phyloP scores from a whole-genome alignment of 2,888 invertebrate species.

The Brenthis ino region DNA sequence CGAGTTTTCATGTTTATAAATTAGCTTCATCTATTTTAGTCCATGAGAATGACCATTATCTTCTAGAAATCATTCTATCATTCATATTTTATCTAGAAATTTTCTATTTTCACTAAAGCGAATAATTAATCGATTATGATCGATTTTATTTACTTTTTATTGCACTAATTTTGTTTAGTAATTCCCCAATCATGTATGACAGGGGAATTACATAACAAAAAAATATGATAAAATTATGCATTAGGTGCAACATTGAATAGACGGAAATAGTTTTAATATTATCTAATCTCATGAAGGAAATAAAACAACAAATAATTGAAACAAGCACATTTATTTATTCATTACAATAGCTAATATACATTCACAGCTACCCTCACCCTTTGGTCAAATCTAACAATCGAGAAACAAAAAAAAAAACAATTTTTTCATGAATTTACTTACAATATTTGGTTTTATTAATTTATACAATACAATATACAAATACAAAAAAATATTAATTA shows the following conservation, averaged over 20 bases:
- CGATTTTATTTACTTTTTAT: background rate
- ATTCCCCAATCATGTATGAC: background rate
- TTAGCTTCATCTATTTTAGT: too few species aligned
- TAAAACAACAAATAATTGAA: constrained; percentile 47
- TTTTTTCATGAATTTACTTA: constrained; percentile 19
- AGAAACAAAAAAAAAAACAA: constrained; percentile 24
- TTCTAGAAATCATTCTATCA: too few species aligned
- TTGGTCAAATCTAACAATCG: constrained; percentile 50
- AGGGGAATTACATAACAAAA: background rate
- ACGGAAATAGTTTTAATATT: too few species aligned
- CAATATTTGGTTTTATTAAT: constrained; percentile 18
- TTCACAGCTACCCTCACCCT: constrained; percentile 52
- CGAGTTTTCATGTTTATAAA: too few species aligned
- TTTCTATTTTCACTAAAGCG: too few species aligned
- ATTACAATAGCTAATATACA: constrained; percentile 65
- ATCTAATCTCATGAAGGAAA: background rate
- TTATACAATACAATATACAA: constrained; percentile 17
- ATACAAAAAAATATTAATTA: constrained; percentile 4
- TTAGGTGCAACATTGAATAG: too few species aligned
- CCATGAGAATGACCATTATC: too few species aligned
- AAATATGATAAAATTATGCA: too few species aligned
- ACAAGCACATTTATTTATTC: constrained; percentile 69
- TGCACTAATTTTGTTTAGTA: background rate
- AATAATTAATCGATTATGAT: background rate
- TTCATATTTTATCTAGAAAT: too few species aligned